Percentiles rank a stretch among this genome's conserved stretches.
Evolutionary conservation across 2,888 invertebrate species (phyloP).

Genomic region (Callinectes sapidus): DNA sequence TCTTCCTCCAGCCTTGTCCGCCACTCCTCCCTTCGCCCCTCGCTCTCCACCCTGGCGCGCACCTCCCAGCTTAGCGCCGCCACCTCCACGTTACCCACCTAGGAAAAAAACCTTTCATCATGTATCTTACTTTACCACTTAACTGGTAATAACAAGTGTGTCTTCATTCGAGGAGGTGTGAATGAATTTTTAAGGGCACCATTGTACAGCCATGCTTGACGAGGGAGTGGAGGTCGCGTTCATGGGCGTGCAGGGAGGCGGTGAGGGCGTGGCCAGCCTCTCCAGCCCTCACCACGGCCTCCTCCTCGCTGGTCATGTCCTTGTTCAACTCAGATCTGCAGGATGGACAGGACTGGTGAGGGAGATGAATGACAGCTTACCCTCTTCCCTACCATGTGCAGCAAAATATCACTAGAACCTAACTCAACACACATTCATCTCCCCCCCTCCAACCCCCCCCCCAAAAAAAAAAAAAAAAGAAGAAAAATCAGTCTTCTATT

Average conservation of each 20-base stretch:
- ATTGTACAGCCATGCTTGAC: constrained; percentile 64
- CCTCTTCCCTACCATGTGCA: too few relatives aligned
- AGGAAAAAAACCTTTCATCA: neutral
- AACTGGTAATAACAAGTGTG: too few relatives aligned
- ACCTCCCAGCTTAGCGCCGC: constrained; percentile 65
- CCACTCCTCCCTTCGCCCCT: constrained; percentile 50
- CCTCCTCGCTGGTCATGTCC: constrained; percentile 55
- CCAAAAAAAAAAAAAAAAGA: too few relatives aligned
- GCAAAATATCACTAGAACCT: too few relatives aligned
- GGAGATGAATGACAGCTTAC: too few relatives aligned
- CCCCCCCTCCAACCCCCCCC: too few relatives aligned
- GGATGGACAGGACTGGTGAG: neutral
- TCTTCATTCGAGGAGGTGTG: too few relatives aligned
- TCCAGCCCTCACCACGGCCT: constrained; percentile 37
- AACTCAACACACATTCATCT: too few relatives aligned
- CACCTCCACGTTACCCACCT: constrained; percentile 69
- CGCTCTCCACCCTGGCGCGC: constrained; percentile 53
- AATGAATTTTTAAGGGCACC: constrained; percentile 8
- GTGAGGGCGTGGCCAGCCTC: constrained; percentile 55
- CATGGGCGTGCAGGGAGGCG: constrained; percentile 39
- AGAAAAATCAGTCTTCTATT: too few relatives aligned
- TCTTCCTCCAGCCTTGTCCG: constrained; percentile 55
- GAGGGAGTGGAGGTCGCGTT: constrained; percentile 53
- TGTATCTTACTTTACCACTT: too few relatives aligned
- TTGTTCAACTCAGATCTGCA: constrained; percentile 17